A percentile compares a stretch with the other conserved stretches of the same genome.
These are phyloP conservation scores for Coleophora flavipennella DNA, from an alignment of 2,888 invertebrate species.

Conservation along the genomic window DNA sequence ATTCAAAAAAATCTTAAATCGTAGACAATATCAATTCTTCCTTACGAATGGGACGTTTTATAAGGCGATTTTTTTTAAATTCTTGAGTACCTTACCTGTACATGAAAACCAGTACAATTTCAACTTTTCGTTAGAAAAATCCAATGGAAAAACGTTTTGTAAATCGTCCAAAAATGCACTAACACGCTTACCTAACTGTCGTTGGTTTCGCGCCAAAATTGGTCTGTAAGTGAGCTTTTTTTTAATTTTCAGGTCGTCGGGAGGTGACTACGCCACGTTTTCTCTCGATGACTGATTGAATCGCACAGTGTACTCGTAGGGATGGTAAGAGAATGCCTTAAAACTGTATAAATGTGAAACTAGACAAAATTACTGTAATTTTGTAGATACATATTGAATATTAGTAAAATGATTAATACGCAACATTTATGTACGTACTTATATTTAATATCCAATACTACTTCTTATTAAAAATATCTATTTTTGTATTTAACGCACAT, in stretches of 20 bases:
- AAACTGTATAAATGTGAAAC: too few species aligned
- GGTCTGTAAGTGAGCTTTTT: constrained; percentile 12
- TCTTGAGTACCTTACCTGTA: too few species aligned
- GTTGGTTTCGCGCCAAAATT: constrained; percentile 21
- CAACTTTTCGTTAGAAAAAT: neutral
- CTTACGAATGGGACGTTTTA: constrained; percentile 14
- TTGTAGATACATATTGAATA: too few species aligned
- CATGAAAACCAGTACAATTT: too few species aligned
- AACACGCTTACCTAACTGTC: constrained; percentile 42
- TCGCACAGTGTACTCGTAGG: constrained; percentile 88
- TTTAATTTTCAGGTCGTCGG: constrained; percentile 73
- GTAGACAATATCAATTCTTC: constrained; percentile 27
- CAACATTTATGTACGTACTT: too few species aligned
- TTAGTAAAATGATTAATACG: too few species aligned
- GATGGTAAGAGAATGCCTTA: too few species aligned
- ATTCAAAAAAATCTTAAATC: constrained; percentile 1
- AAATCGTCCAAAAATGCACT: constrained; percentile 17
- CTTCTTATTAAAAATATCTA: too few species aligned
- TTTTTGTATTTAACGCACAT: too few species aligned
- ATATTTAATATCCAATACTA: too few species aligned
- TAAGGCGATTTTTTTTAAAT: neutral
- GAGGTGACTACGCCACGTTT: constrained; percentile 84
- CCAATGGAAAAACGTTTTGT: constrained; percentile 9
- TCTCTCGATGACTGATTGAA: constrained; percentile 93
- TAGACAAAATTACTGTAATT: too few species aligned